phyloP scores from a whole-genome alignment of 2,888 invertebrate genomes.

The Liposcelis brunnea region DNA sequence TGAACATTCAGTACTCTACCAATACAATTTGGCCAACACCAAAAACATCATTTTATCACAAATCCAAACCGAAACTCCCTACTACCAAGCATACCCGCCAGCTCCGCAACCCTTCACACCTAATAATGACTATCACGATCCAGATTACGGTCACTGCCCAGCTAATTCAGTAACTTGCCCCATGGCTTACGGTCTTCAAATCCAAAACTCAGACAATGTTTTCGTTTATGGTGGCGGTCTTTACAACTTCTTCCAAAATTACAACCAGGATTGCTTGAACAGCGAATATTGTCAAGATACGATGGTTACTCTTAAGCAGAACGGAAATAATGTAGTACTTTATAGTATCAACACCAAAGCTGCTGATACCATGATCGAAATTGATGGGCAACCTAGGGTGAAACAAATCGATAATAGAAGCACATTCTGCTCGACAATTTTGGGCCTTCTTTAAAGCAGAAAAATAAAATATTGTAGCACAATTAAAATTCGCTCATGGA shows the following conservation, averaged over 20 bases:
- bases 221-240: constrained; percentile 5
- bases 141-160: neutral
- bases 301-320: neutral
- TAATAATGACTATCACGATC: neutral
- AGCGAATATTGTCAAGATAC: constrained; percentile 1
- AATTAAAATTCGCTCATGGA: too few species aligned
- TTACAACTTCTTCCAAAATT: constrained; percentile 6
- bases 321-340: neutral
- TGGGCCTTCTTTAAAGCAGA: too few species aligned
- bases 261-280: constrained; percentile 4
- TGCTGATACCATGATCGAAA: neutral
- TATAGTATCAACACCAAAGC: constrained; percentile 5
- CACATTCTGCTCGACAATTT: constrained; percentile 1
- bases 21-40: constrained; percentile 1
- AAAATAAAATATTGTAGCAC: too few species aligned
- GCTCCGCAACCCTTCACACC: constrained; percentile 1
- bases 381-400: neutral
- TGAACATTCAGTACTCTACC: constrained; percentile 1
- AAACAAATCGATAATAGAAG: neutral
- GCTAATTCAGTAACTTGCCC: constrained; percentile 1
- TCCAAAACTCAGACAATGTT: neutral
- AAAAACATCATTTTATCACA: constrained; percentile 1
- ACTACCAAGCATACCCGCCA: neutral
- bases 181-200: neutral
- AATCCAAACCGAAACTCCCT: constrained; percentile 4